Percentiles rank a stretch among this genome's conserved stretches.
phyloP scores from a whole-genome alignment of 2,888 invertebrate genomes.

The Branchipolynoe longqiensis region DNA sequence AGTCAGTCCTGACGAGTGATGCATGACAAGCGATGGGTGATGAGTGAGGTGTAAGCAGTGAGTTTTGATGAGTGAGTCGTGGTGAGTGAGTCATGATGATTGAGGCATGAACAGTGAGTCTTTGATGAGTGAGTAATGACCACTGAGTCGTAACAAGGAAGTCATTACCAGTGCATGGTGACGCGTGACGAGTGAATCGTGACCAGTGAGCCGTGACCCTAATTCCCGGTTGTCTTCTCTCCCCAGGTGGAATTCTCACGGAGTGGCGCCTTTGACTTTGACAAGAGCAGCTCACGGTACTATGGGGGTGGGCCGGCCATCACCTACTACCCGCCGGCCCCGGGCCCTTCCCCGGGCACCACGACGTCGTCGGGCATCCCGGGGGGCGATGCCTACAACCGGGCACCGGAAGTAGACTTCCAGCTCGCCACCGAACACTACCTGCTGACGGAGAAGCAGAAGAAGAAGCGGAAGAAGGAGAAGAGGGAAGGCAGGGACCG shows the following conservation, averaged over 20 bases:
- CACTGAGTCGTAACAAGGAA: background rate
- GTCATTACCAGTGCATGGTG: background rate
- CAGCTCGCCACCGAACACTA: slow-evolving; percentile 57
- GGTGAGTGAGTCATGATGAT: background rate
- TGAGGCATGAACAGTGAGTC: background rate
- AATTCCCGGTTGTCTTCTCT: too few species aligned
- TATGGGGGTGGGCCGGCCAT: too few species aligned
- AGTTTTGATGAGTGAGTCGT: background rate
- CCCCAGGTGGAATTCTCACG: too few species aligned
- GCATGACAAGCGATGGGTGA: background rate
- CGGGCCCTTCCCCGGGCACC: too few species aligned
- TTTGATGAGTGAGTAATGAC: background rate
- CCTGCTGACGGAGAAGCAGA: slow-evolving; percentile 46
- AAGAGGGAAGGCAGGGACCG: background rate
- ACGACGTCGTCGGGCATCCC: too few species aligned
- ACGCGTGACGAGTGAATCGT: background rate
- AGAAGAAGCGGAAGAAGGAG: slow-evolving; percentile 31
- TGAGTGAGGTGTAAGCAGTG: background rate
- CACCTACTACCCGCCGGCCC: too few species aligned
- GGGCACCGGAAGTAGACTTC: slow-evolving; percentile 42
- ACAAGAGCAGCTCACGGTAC: too few species aligned
- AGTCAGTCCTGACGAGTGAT: background rate
- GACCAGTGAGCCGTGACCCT: background rate
- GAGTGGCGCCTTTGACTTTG: too few species aligned
- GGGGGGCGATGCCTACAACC: too few species aligned